A percentile compares a stretch with the other conserved stretches of the same genome.
These are phyloP conservation scores for Drosophila lini DNA, from an alignment of 1,140 invertebrate genomes.

Conservation along the genomic window DNA sequence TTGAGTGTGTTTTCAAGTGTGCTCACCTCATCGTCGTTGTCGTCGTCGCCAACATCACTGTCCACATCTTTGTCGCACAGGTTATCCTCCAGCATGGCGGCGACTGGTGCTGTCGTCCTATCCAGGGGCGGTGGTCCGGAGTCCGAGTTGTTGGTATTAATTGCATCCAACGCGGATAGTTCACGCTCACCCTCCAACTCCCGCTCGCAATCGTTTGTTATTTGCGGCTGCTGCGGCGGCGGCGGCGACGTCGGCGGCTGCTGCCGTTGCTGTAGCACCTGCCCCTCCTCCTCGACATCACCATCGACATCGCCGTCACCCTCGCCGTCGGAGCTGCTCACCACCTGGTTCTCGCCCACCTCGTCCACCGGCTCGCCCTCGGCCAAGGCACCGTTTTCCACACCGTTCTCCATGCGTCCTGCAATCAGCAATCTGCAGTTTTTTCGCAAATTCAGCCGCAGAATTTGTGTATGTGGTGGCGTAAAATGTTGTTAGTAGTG, in stretches of 20 bases:
- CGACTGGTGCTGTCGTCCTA: slow-evolving; percentile 7
- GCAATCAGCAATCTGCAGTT: slow-evolving; percentile 29
- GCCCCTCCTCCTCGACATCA: slow-evolving; percentile 49
- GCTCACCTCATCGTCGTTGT: slow-evolving; percentile 80
- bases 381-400: slow-evolving; percentile 68
- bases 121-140: slow-evolving; percentile 39
- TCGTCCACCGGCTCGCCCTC: slow-evolving; percentile 62
- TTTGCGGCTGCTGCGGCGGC: slow-evolving; percentile 46
- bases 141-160: slow-evolving; percentile 41
- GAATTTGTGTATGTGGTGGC: slow-evolving; percentile 21
- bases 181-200: slow-evolving; percentile 54
- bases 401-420: slow-evolving; percentile 72
- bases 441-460: slow-evolving; percentile 26
- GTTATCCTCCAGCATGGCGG: slow-evolving; percentile 55
- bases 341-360: slow-evolving; percentile 65
- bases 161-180: slow-evolving; percentile 39
- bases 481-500: slow-evolving; percentile 20
- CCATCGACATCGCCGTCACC: slow-evolving; percentile 36
- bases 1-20: not conserved
- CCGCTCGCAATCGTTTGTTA: slow-evolving; percentile 68
- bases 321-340: slow-evolving; percentile 69
- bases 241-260: slow-evolving; percentile 43
- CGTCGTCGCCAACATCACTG: slow-evolving; percentile 75
- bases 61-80: slow-evolving; percentile 78
- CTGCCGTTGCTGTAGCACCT: slow-evolving; percentile 50